A percentile compares a stretch with the other conserved stretches of the same genome.
Evolutionary conservation across 2,113 vertebrate genomes (phyloP).

Genomic region (Oreochromis niloticus): DNA sequence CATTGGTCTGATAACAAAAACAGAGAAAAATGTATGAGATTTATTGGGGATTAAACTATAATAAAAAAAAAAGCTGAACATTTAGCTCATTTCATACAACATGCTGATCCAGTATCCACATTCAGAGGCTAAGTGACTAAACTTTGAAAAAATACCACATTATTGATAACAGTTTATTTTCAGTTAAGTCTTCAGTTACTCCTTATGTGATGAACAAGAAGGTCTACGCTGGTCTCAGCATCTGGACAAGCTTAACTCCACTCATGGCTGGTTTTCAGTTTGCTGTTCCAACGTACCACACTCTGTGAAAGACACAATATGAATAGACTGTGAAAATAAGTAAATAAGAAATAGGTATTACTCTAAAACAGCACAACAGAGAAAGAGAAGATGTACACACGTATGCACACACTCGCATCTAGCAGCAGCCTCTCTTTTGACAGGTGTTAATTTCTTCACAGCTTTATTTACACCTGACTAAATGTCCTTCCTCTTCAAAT

Average conservation of each 20-base stretch:
- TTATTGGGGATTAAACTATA: background rate
- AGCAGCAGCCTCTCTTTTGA: conserved; percentile 19
- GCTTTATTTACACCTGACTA: conserved; percentile 61
- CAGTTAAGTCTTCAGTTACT: background rate
- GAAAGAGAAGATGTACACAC: background rate
- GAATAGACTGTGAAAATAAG: background rate
- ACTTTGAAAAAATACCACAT: background rate
- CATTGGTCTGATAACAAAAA: background rate
- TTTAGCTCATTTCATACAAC: background rate
- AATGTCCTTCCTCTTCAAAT: conserved; percentile 54
- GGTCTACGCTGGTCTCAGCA: background rate
- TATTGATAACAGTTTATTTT: background rate
- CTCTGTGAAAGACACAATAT: background rate
- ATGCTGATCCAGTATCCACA: background rate
- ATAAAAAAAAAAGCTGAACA: background rate
- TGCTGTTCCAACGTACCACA: background rate
- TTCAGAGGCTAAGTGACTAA: background rate
- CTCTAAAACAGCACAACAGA: background rate
- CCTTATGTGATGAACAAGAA: background rate
- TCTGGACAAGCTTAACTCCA: background rate
- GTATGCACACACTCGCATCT: background rate
- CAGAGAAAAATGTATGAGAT: background rate
- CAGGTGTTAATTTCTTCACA: conserved; percentile 53
- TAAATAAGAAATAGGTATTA: background rate
- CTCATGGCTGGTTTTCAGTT: background rate